Evolutionary conservation across 2,888 invertebrate species (phyloP).

Genomic region (Heteromurus nitidus): DNA sequence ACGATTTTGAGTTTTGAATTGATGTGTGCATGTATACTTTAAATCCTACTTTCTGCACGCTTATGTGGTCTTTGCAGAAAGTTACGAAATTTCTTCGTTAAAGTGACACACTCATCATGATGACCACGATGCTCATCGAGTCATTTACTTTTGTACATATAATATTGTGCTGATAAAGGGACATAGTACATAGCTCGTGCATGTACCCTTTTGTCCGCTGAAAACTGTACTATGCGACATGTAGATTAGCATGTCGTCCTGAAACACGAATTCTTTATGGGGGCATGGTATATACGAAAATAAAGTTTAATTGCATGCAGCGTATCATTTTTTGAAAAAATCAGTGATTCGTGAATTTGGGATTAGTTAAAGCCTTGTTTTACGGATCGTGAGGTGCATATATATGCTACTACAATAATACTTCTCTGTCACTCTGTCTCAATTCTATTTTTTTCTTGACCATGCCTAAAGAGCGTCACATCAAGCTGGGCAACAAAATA

Average conservation of each 20-base stretch:
- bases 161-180: neutral
- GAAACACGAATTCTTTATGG: constrained; percentile 18
- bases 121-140: constrained; percentile 20
- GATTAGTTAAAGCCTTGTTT: constrained; percentile 23
- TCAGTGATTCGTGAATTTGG: constrained; percentile 37
- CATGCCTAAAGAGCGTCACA: constrained; percentile 7
- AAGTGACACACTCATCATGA: constrained; percentile 23
- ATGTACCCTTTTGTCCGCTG: neutral
- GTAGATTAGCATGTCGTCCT: constrained; percentile 1
- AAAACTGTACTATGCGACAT: neutral
- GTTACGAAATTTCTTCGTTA: constrained; percentile 23
- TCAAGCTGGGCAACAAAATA: neutral
- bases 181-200: neutral
- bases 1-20: too few species aligned
- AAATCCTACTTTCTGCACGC: constrained; percentile 2
- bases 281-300: constrained; percentile 9
- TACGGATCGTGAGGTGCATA: constrained; percentile 16
- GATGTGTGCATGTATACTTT: too few species aligned
- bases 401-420: neutral
- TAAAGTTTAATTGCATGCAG: neutral
- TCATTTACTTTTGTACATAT: constrained; percentile 4
- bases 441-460: constrained; percentile 10
- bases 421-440: neutral
- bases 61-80: neutral
- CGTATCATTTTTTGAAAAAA: constrained; percentile 35